Evolutionary conservation across 2,113 vertebrate species (phyloP).

Genomic region (Sphaerodactylus townsendi): DNA sequence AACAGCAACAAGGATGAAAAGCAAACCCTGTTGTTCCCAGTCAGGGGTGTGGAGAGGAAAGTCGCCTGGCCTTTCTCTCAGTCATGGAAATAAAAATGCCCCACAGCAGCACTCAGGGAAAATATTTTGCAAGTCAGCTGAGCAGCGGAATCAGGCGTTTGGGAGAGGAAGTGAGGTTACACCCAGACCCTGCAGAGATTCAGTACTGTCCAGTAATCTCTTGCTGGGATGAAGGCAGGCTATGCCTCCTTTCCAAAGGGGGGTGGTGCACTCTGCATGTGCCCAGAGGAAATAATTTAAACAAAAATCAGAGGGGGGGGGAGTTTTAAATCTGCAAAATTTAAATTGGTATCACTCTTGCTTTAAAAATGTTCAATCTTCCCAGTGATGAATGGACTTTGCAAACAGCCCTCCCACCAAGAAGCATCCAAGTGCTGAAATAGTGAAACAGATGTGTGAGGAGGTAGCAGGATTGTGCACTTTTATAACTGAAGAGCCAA

Average conservation of each 20-base stretch:
- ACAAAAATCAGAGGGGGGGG: no score
- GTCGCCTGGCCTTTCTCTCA: background rate
- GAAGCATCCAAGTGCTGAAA: background rate
- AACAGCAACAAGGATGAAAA: background rate
- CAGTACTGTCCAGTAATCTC: no score
- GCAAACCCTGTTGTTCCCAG: background rate
- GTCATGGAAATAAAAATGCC: background rate
- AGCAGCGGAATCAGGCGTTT: background rate
- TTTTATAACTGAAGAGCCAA: no score
- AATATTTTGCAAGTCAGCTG: slow-evolving; percentile 2
- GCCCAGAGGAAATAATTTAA: background rate
- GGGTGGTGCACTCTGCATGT: background rate
- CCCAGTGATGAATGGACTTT: no score
- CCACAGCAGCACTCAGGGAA: background rate
- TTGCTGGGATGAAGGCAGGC: background rate
- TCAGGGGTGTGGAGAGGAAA: background rate
- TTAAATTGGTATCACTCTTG: no score
- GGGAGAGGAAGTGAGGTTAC: background rate
- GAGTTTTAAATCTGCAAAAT: no score
- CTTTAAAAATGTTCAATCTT: no score
- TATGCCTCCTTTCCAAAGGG: background rate
- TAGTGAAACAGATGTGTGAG: background rate
- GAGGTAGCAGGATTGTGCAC: no score
- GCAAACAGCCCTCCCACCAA: background rate
- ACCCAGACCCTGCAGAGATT: no score